A percentile compares a stretch with the other conserved stretches of the same genome.
Conservation (phyloP, 1,140 invertebrate species). For the Planococcus citri region DNA sequence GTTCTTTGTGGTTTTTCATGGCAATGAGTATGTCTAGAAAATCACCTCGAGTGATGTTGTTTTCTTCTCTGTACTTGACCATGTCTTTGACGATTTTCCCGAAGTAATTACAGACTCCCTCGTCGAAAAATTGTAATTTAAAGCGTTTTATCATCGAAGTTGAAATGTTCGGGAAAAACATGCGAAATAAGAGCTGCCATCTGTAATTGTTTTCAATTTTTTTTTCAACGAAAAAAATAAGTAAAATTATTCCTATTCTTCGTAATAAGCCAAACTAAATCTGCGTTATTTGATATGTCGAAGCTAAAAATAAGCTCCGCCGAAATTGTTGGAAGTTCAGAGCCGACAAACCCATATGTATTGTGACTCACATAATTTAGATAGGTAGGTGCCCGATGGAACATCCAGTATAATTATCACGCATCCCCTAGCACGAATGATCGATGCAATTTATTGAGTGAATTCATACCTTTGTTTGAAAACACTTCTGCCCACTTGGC, state of each 20-base stretch:
- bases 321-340: too few relatives aligned
- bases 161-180: neutral
- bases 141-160: neutral
- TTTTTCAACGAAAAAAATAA: neutral
- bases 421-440: too few relatives aligned
- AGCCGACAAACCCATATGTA: too few relatives aligned
- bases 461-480: slow-evolving; percentile 16
- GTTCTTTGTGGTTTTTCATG: slow-evolving; percentile 18
- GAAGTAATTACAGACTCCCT: slow-evolving; percentile 23
- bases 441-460: too few relatives aligned
- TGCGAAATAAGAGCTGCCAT: neutral
- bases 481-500: neutral
- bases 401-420: too few relatives aligned
- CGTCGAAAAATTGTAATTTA: slow-evolving; percentile 18
- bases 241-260: too few relatives aligned
- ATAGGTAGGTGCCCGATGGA: too few relatives aligned
- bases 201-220: too few relatives aligned
- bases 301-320: too few relatives aligned
- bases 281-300: too few relatives aligned
- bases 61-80: slow-evolving; percentile 28
- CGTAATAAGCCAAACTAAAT: too few relatives aligned
- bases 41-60: slow-evolving; percentile 31
- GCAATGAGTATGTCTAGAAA: slow-evolving; percentile 31
- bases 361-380: too few relatives aligned
- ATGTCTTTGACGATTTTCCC: slow-evolving; percentile 26